phyloP scores from a whole-genome alignment of 2,113 vertebrate species.

The Pygoscelis adeliae region DNA sequence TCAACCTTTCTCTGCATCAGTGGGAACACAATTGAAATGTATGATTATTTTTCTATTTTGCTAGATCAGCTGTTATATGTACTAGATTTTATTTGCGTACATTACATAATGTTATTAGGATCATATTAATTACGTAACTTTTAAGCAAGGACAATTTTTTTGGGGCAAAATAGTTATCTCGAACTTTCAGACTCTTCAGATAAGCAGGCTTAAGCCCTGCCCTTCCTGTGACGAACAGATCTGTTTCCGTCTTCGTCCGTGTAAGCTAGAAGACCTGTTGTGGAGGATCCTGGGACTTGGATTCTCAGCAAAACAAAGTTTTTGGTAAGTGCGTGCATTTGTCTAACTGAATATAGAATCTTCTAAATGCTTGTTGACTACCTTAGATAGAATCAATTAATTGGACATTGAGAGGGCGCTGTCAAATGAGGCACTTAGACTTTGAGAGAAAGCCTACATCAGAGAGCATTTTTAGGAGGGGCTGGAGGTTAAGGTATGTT shows the following conservation, averaged over 20 bases:
- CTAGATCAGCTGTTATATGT: background rate
- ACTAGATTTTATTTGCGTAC: background rate
- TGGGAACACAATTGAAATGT: background rate
- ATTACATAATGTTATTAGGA: background rate
- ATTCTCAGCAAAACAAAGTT: background rate
- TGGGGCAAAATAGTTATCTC: slow-evolving; percentile 18
- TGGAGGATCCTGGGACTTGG: background rate
- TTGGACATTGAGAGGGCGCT: background rate
- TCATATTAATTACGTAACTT: background rate
- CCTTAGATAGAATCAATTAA: background rate
- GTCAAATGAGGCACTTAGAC: background rate
- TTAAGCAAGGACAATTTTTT: background rate
- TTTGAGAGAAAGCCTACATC: background rate
- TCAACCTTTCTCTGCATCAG: background rate
- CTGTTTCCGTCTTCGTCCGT: background rate
- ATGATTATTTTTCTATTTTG: background rate
- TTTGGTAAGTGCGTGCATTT: slow-evolving; percentile 16
- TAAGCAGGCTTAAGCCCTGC: slow-evolving; percentile 51
- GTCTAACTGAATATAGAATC: background rate
- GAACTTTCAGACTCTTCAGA: background rate
- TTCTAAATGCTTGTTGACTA: background rate
- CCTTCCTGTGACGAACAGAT: slow-evolving; percentile 13
- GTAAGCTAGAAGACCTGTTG: background rate
- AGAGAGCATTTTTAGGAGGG: background rate
- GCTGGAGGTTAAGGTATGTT: background rate